A percentile compares a stretch with the other conserved stretches of the same genome.
phyloP scores from a whole-genome alignment of 64 coral and sea anemone species.

The Montipora cactus region DNA sequence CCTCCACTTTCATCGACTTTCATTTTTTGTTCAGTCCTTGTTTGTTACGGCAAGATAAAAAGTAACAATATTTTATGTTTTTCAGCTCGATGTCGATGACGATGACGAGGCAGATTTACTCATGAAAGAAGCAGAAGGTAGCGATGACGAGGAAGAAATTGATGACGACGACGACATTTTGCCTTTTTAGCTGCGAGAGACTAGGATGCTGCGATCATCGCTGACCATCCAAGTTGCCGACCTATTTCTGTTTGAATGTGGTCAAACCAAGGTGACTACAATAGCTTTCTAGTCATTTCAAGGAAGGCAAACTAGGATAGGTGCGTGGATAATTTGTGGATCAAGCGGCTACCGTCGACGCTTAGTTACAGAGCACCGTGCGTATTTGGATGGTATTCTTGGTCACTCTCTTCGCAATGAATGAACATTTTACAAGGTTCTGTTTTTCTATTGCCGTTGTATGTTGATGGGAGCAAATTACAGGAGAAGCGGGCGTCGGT shows the following conservation, averaged over 20 bases:
- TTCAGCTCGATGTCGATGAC: constrained; percentile 13
- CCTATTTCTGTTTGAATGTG: neutral
- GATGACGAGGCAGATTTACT: constrained; percentile 38
- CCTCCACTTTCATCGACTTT: no score
- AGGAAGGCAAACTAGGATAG: neutral
- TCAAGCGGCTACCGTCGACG: no score
- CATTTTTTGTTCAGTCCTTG: no score
- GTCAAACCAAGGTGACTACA: neutral
- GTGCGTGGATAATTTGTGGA: no score
- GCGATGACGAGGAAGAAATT: constrained; percentile 3
- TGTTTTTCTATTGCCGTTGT: no score
- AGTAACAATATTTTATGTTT: neutral
- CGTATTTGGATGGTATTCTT: no score
- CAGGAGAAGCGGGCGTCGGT: no score
- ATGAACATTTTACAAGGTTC: no score
- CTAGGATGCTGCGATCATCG: neutral
- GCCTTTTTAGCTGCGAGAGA: constrained; percentile 6
- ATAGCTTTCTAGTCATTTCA: neutral
- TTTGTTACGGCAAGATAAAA: no score
- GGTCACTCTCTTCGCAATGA: no score
- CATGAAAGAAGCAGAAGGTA: constrained; percentile 26
- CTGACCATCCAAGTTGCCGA: neutral
- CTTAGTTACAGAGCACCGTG: no score
- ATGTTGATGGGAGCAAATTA: no score
- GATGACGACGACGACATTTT: constrained; percentile 36